A percentile compares a stretch with the other conserved stretches of the same genome.
These are phyloP conservation scores for Thamnophis elegans DNA, from an alignment of 2,797 vertebrate species.

Conservation along the genomic window DNA sequence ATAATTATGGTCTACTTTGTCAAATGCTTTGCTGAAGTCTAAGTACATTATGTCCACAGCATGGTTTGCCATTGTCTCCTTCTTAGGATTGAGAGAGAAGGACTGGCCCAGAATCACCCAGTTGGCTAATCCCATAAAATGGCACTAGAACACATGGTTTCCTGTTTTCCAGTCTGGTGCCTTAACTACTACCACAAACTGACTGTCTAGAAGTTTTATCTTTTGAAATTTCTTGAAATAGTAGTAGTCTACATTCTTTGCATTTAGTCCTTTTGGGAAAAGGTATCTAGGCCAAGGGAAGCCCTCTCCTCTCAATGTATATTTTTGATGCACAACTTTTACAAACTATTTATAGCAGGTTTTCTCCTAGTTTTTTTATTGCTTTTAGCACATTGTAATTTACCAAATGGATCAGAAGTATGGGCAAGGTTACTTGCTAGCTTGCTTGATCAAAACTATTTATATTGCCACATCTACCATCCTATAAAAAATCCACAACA, in stretches of 20 bases:
- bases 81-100: not conserved
- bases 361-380: not conserved
- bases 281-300: not conserved
- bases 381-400: not conserved
- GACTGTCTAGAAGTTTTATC: not conserved
- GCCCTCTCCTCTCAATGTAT: not conserved
- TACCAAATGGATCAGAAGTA: not conserved
- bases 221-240: not conserved
- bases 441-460: not conserved
- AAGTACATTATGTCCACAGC: not conserved
- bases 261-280: not conserved
- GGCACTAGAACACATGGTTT: not conserved
- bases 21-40: not conserved
- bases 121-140: not conserved
- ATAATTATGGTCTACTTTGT: not conserved
- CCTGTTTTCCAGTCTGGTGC: not conserved
- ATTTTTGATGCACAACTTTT: not conserved
- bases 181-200: not conserved
- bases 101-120: not conserved
- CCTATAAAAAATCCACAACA: not conserved
- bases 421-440: not conserved
- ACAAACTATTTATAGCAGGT: not conserved
- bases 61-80: not conserved
- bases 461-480: not conserved
- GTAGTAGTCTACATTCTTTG: not conserved